Conservation (phyloP, 2,797 vertebrate genomes). For the Melopsittacus undulatus region DNA sequence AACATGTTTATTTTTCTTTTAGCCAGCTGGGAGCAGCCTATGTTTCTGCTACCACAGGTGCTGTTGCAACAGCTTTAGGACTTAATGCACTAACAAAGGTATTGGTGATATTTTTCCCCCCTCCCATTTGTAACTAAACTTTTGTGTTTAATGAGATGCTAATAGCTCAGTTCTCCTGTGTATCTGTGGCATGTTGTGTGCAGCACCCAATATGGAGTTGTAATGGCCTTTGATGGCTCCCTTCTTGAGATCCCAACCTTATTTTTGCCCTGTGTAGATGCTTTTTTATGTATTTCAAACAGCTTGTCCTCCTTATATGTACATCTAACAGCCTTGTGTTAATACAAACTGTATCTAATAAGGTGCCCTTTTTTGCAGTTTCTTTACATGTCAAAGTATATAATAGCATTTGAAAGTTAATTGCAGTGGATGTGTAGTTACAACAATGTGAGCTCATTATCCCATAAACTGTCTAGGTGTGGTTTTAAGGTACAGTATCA, state of each 20-base stretch:
- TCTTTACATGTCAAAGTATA: not conserved
- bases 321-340: not conserved
- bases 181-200: not conserved
- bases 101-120: conserved; percentile 15
- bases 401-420: not conserved
- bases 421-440: not conserved
- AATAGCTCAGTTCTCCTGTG: not conserved
- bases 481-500: not conserved
- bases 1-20: conserved; percentile 74
- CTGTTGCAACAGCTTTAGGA: conserved; percentile 94
- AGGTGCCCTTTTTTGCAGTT: not conserved
- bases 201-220: not conserved
- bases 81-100: conserved; percentile 97
- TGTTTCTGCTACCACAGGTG: conserved; percentile 95
- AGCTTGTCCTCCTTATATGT: not conserved
- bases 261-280: not conserved
- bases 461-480: not conserved
- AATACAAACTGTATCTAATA: not conserved
- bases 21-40: conserved; percentile 96
- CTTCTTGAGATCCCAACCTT: not conserved
- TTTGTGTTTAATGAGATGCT: not conserved
- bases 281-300: not conserved
- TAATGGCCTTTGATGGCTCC: not conserved
- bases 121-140: not conserved
- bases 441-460: not conserved